These are phyloP conservation scores for Desmophyllum pertusum DNA, from an alignment of 92 coral and sea anemone species.

Conservation along the genomic window DNA sequence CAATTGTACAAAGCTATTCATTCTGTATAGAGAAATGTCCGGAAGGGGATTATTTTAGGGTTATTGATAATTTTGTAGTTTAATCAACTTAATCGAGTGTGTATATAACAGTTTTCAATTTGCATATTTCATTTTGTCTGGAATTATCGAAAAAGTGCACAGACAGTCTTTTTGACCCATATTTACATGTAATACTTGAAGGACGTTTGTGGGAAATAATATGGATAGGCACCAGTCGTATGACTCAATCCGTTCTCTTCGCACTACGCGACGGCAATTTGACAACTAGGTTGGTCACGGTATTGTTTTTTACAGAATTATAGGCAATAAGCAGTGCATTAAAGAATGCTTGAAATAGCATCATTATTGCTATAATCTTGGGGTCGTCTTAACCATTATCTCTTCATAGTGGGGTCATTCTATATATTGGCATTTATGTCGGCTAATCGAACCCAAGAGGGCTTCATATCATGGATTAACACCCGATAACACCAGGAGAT, in stretches of 20 bases:
- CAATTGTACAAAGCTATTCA: constrained; percentile 20
- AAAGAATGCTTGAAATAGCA: constrained; percentile 38
- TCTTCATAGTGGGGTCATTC: constrained; percentile 33
- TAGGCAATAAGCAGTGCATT: constrained; percentile 4
- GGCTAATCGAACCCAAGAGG: constrained; percentile 37
- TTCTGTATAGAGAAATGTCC: constrained; percentile 15
- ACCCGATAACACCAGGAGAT: constrained; percentile 28
- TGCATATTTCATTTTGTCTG: constrained; percentile 6
- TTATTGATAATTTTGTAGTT: constrained; percentile 5
- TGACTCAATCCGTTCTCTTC: neutral
- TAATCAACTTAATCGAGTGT: constrained; percentile 12
- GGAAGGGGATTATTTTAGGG: constrained; percentile 26
- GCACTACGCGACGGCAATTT: neutral
- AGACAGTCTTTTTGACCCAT: constrained; percentile 9
- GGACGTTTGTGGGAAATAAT: neutral
- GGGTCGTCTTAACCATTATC: constrained; percentile 34
- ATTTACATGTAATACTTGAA: neutral
- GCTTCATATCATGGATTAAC: constrained; percentile 36
- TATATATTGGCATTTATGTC: constrained; percentile 39
- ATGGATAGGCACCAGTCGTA: neutral
- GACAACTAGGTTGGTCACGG: neutral
- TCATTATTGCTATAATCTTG: constrained; percentile 33
- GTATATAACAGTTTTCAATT: constrained; percentile 22
- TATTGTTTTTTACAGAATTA: neutral
- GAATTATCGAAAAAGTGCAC: neutral